Conservation (phyloP, 2,888 invertebrate genomes). For the Smittia sp. region DNA sequence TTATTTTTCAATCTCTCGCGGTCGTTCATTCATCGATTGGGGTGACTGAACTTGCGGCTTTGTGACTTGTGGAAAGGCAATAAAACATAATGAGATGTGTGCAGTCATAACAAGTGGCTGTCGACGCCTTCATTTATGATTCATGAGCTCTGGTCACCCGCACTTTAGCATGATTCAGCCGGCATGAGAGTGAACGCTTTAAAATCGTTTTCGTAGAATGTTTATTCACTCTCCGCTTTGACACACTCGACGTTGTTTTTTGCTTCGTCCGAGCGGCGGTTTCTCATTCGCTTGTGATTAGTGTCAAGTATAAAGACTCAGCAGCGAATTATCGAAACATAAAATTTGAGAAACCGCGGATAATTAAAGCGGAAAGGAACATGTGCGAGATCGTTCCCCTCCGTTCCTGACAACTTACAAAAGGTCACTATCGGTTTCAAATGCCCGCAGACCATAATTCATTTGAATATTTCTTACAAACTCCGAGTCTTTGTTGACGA, state of each 20-base stretch:
- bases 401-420: conserved; percentile 17
- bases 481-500: neutral
- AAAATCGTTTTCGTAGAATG: neutral
- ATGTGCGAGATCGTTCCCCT: neutral
- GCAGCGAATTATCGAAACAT: neutral
- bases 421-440: conserved; percentile 28
- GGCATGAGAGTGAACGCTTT: conserved; percentile 13
- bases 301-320: neutral
- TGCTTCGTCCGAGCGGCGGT: neutral
- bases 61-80: too few relatives aligned
- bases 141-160: neutral
- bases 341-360: neutral
- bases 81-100: too few relatives aligned
- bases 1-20: conserved; percentile 3
- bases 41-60: neutral
- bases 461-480: neutral
- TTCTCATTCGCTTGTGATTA: conserved; percentile 28
- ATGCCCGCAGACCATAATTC: neutral
- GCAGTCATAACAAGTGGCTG: too few relatives aligned
- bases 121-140: too few relatives aligned
- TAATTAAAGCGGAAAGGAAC: conserved; percentile 14
- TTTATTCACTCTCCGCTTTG: conserved; percentile 12
- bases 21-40: conserved; percentile 11
- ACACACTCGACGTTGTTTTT: neutral
- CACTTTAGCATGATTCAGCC: conserved; percentile 18